A percentile compares a stretch with the other conserved stretches of the same genome.
phyloP scores from a whole-genome alignment of 2,113 vertebrate genomes.

The Ramphastos sulfuratus region DNA sequence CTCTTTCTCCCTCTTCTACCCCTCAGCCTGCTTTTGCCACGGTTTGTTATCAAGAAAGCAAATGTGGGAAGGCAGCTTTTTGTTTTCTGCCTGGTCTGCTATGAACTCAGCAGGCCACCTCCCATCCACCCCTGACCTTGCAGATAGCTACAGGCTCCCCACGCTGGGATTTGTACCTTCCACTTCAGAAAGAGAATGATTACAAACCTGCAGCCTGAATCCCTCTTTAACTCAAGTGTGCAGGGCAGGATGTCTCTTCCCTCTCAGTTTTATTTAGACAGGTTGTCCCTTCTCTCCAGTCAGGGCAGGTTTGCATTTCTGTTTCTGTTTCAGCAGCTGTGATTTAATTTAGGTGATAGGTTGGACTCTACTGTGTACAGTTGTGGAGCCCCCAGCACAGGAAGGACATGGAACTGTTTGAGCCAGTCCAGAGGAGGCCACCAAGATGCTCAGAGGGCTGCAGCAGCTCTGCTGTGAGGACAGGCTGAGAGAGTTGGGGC shows the following conservation, averaged over 20 bases:
- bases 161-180: conserved; percentile 57
- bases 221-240: neutral
- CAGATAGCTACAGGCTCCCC: neutral
- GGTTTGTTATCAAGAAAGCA: neutral
- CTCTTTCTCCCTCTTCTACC: neutral
- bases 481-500: too few species aligned
- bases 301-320: neutral
- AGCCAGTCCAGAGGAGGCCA: too few species aligned
- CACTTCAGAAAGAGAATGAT: neutral
- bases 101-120: neutral
- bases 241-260: neutral
- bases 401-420: too few species aligned
- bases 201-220: neutral
- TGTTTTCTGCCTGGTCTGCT: neutral
- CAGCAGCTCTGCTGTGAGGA: too few species aligned
- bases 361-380: too few species aligned
- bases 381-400: too few species aligned
- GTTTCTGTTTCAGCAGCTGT: neutral
- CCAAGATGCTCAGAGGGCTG: too few species aligned
- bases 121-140: neutral
- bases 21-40: neutral
- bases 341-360: too few species aligned
- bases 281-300: neutral
- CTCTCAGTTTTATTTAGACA: neutral
- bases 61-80: neutral